Base-by-base conservation (phyloP, 2,797 vertebrate species). In the Taenioides sp. region DNA sequence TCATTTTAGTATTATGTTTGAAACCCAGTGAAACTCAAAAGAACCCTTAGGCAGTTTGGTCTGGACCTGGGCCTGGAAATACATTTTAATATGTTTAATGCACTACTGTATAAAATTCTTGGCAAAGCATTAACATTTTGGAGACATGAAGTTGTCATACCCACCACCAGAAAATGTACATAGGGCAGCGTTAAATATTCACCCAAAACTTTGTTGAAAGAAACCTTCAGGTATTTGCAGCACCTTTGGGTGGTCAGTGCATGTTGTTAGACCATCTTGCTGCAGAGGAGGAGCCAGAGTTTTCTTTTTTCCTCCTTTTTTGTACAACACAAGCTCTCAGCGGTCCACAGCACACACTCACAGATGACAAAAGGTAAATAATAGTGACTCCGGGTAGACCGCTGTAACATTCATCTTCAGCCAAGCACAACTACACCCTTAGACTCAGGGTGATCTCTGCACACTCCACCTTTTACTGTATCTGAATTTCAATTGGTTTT, bases 241-340 rank as follows among this genome's bases (percentile, higher is more conserved):
- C 43, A 74, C 64, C 71, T 72, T 72, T 54, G 40, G 63, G 67
- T 60, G 70, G 65, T 73, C 54, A 73, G 69, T 83, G 73, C 60
- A 66, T 52, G 71, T 75, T 69, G 70, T 65, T 82, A 72, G 62
- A 76, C 77, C 74, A 78, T 47, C 52, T 63, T 62, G 70, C 78
- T 77, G 28, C 18, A 62, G 77, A 70, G 27, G 16, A 27, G 54
- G 22, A 23, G 23, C 54, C 52, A 4, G 7, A 54, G 3, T 2
- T 27, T 25, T 25, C 11, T 58, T 22, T 58, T 27, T 27, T 64
- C 31, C 31, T 31, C 28, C 28, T 43, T 43, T 55, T 77, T 76
- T 66, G 43, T 67, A 28, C 54, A 69, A 60, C 62, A 72, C 18
- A 72, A 82, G 76, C 67, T 75, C 66, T 80, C 76, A 54, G 27